Evolutionary conservation across 2,113 vertebrate genomes (phyloP).

Genomic region (Neolamprologus fasciatus): DNA sequence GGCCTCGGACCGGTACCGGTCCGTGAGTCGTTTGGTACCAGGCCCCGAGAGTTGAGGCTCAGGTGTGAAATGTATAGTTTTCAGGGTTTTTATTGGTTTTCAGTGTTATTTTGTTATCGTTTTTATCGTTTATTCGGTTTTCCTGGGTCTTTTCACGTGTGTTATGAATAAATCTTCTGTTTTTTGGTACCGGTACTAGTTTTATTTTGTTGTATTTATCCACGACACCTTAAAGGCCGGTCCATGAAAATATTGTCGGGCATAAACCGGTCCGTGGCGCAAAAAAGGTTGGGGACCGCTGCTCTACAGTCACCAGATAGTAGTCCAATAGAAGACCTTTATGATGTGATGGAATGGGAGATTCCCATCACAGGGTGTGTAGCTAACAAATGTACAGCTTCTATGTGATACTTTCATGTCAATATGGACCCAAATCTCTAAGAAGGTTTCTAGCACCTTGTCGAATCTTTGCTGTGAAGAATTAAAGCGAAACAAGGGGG

Average conservation of each 20-base stretch:
- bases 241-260: too few species aligned
- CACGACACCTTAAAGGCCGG: too few species aligned
- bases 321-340: not conserved
- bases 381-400: not conserved
- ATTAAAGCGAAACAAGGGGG: rapidly evolving
- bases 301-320: not conserved
- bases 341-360: not conserved
- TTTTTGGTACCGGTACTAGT: rapidly evolving
- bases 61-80: too few species aligned
- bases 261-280: too few species aligned
- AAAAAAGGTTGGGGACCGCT: rapidly evolving
- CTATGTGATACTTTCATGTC: not conserved
- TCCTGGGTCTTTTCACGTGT: too few species aligned
- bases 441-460: not conserved
- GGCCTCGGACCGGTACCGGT: too few species aligned
- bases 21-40: rapidly evolving
- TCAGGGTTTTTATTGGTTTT: too few species aligned
- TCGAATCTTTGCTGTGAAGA: not conserved
- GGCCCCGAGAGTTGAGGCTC: too few species aligned
- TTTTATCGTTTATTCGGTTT: too few species aligned
- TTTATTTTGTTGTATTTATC: too few species aligned
- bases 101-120: too few species aligned
- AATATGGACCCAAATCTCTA: not conserved
- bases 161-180: too few species aligned
- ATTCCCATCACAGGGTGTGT: not conserved